A percentile compares a stretch with the other conserved stretches of the same genome.
These are phyloP conservation scores for Rhincodon typus DNA, from an alignment of 2,797 vertebrate genomes.

Conservation along the genomic window DNA sequence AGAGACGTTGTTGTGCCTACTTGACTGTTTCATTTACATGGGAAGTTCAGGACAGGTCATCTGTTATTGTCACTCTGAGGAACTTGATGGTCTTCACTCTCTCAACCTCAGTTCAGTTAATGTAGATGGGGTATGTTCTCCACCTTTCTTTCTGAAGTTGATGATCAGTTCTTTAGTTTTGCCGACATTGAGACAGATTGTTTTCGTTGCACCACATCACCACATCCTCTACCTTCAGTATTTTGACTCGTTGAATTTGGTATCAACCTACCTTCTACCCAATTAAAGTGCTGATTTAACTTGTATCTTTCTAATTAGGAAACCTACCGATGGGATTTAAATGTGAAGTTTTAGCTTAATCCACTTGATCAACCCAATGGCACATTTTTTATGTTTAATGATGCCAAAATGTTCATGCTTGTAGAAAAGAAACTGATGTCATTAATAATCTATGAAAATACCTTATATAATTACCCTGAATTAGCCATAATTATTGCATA, in stretches of 20 bases:
- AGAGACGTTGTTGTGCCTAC: no score
- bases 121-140: no score
- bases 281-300: background rate
- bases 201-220: no score
- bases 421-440: background rate
- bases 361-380: background rate
- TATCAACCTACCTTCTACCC: background rate
- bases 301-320: background rate
- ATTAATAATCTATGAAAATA: conserved; percentile 29
- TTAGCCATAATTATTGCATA: conserved; percentile 3
- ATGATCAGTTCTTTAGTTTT: no score
- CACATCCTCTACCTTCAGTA: no score
- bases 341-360: background rate
- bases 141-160: no score
- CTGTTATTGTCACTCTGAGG: no score
- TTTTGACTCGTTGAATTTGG: background rate
- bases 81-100: no score
- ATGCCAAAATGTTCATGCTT: background rate
- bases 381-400: background rate
- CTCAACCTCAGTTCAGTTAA: no score
- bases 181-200: no score
- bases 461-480: conserved; percentile 21
- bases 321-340: background rate
- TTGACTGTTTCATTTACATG: no score
- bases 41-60: no score